These are phyloP conservation scores for Nomia melanderi DNA, from an alignment of 1,140 invertebrate genomes.

Conservation along the genomic window DNA sequence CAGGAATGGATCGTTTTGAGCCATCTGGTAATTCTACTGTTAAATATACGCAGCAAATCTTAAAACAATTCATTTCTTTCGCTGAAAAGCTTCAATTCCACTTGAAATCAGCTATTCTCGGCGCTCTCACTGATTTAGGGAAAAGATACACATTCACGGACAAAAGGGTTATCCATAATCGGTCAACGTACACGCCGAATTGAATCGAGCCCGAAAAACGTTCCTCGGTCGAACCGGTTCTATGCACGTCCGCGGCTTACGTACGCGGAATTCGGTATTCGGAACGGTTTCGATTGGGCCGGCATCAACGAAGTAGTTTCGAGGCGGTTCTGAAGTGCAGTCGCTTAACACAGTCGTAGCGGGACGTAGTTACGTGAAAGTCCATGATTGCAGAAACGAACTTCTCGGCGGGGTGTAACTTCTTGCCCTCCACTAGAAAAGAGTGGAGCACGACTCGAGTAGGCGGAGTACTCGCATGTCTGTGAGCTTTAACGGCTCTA, in stretches of 20 bases:
- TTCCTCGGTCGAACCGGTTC: constrained; percentile 5
- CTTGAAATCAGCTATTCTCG: no score
- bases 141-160: no score
- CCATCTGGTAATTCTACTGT: no score
- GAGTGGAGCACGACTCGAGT: constrained; percentile 49
- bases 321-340: constrained; percentile 8
- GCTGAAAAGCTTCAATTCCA: no score
- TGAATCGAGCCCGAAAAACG: not conserved
- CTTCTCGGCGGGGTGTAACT: constrained; percentile 42
- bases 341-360: constrained; percentile 18
- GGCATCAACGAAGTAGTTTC: constrained; percentile 12
- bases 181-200: no score
- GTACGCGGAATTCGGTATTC: constrained; percentile 7
- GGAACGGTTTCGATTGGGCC: constrained; percentile 24
- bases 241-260: not conserved
- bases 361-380: constrained; percentile 36
- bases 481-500: constrained; percentile 54
- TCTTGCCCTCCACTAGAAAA: constrained; percentile 41
- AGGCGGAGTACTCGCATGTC: constrained; percentile 46
- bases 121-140: no score
- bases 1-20: no score
- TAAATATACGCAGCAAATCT: no score
- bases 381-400: constrained; percentile 45
- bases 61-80: no score
- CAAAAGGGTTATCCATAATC: no score